Base-by-base conservation (phyloP, 2,797 vertebrate genomes). In the Trichosurus vulpecula region DNA sequence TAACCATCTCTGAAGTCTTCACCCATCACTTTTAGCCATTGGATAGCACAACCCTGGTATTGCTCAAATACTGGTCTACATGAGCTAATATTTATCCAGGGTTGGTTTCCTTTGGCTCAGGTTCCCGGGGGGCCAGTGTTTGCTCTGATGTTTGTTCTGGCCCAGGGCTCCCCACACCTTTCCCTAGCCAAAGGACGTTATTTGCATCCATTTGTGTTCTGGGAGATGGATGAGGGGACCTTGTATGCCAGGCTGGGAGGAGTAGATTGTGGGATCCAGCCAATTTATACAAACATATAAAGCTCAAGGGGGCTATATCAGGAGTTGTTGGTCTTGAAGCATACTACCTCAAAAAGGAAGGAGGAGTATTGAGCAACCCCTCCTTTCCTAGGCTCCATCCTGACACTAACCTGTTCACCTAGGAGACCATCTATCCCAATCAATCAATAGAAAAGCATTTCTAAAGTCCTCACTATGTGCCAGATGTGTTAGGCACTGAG, bases 81-180 rank as follows among this genome's bases (percentile, higher is more conserved):
- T 8, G 1, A 92, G 92, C 74, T 94, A 91, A 90, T 94, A 87
- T 93, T 97, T 95, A 91, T 92, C 47, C 56, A 91, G 14, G 19
- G 56, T 94, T 98, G 61, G 74, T 94, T 97, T 93, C 94, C 93
- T 61, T 94, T 96, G 97, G 97, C 96, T 4, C 74, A 87, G 41
- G 0, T 0, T 0, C 0, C 19, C 89, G 14, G 95, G 47, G 66
- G 91, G 25, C 91, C 41, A 87, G 41, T 95, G 55, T 95, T 96
- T 96, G 90, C 94, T 53, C 93, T 95, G 97, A 94, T 95, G 53
- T 95, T 96, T 96, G 90, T 93, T 57, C 93, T 95, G 97, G 95
- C 91, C 10, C 12, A 0, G 54, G 90, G 61, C 41, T 92, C 95
- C 66, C 90, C 54, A 52, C 66, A 81, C 66, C 66, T 81, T 81